phyloP scores from a whole-genome alignment of 2,888 invertebrate species.

The Synanthedon myopaeformis region DNA sequence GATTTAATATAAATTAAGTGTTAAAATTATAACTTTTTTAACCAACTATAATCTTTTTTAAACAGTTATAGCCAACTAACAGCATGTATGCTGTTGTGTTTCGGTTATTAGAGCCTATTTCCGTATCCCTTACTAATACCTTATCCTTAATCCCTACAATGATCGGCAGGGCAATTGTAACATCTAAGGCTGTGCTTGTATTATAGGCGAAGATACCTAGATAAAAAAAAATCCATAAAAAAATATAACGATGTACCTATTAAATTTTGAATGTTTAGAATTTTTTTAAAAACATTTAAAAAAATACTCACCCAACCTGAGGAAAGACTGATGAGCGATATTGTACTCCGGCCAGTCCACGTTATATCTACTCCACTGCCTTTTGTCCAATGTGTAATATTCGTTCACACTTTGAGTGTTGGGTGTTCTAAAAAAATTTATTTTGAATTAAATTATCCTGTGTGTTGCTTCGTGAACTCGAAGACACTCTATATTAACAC shows the following conservation, averaged over 20 bases:
- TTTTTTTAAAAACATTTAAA: neutral
- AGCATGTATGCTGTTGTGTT: too few relatives aligned
- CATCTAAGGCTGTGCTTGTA: too few relatives aligned
- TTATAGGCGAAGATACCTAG: too few relatives aligned
- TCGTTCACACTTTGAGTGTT: conserved; percentile 77
- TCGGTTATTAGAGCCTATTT: too few relatives aligned
- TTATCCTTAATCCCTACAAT: too few relatives aligned
- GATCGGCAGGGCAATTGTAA: too few relatives aligned
- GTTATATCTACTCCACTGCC: conserved; percentile 77
- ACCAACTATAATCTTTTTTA: too few relatives aligned
- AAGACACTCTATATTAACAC: too few relatives aligned
- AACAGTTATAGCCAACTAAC: too few relatives aligned
- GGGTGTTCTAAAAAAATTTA: conserved; percentile 73
- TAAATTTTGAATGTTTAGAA: neutral
- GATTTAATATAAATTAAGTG: neutral
- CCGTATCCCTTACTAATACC: too few relatives aligned
- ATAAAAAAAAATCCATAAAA: neutral
- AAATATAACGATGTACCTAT: conserved; percentile 3
- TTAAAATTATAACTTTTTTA: neutral
- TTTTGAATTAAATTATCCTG: neutral
- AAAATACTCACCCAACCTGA: conserved; percentile 76
- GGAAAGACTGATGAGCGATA: conserved; percentile 77
- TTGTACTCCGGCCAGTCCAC: conserved; percentile 90
- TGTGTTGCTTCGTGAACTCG: too few relatives aligned
- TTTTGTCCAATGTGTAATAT: conserved; percentile 73